phyloP scores from a whole-genome alignment of 2,113 vertebrate genomes.

The Psilopsiagon aurifrons region DNA sequence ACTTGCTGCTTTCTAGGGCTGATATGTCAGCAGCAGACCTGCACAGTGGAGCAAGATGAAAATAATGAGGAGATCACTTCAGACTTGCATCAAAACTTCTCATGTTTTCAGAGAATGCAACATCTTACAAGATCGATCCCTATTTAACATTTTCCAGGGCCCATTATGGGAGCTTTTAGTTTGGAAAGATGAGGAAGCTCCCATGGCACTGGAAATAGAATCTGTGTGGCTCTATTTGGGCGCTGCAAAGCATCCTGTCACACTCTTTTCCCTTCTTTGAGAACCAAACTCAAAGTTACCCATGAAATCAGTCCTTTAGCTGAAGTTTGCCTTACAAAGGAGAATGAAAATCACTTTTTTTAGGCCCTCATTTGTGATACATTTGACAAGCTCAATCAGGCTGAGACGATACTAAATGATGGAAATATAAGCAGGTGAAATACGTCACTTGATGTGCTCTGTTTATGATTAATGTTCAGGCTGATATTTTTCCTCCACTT shows the following conservation, averaged over 20 bases:
- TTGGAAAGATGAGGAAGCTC: neutral
- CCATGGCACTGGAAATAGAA: neutral
- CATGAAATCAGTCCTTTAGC: neutral
- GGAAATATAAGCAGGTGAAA: neutral
- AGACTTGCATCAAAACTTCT: neutral
- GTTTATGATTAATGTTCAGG: neutral
- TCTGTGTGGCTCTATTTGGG: neutral
- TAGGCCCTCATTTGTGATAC: neutral
- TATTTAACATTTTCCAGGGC: neutral
- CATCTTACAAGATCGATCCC: neutral
- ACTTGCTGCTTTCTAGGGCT: neutral
- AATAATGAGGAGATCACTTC: neutral
- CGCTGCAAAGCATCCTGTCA: neutral
- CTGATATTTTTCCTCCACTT: conserved; percentile 6
- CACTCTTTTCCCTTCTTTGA: neutral
- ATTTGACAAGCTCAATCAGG: neutral
- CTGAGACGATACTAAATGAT: neutral
- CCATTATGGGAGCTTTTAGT: neutral
- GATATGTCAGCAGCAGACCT: neutral
- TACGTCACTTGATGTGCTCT: neutral
- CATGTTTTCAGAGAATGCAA: neutral
- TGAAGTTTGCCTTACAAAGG: neutral
- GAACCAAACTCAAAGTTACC: neutral
- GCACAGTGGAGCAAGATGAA: neutral
- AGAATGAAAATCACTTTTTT: neutral